Evolutionary conservation across 35 echinoderm and acorn worm species (phyloP), one percentile per base, ranked within the genome.

Genomic region (Patiria miniata): DNA sequence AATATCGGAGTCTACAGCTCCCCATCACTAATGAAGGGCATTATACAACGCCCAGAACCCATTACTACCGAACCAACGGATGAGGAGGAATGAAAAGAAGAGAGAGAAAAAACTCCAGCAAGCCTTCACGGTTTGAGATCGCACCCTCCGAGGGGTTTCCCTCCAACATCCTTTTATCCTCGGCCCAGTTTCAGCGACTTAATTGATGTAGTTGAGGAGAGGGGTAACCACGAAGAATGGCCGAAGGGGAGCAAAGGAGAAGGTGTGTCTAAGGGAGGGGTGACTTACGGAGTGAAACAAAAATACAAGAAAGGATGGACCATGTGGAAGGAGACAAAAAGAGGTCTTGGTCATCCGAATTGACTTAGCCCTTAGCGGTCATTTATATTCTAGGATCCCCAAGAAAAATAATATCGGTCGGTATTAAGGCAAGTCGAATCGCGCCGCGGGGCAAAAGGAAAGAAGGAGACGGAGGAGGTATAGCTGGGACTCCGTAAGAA

Each of bases 331-430:
- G 65, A 32, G 29, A 73, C 21, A 73, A 14, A 73, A 73, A 73
- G 23, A 73, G 23, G 65, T 12, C 19, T 73, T 26, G 21, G 34
- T 18, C 29, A 73, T 14, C 26, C 14, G 29, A 73, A 73, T 10
- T 23, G 26, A 30, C 65, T 73, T 32, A 73, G 65, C 65, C 65
- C 26, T 73, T 23, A 73, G 65, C 65, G 65, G 23, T 23, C 26
- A 73, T 73, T n/a, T 73, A 73, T 73, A 12, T 12, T 73, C 34
- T 73, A 32, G 65, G 29, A 73, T 32, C 19, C 19, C 65, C 65
- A 73, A 73, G 65, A 73, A 73, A 73, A 73, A 73, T 73, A 73
- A 73, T 73, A 73, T 73, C 65, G 65, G 19, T 73, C 34, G 65
- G 23, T 30, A 73, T 73, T 73, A 73, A 73, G 19, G 65, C 34